A percentile compares a stretch with the other conserved stretches of the same genome.
These are phyloP conservation scores for Adelges cooleyi DNA, from an alignment of 1,140 invertebrate genomes.

Conservation along the genomic window DNA sequence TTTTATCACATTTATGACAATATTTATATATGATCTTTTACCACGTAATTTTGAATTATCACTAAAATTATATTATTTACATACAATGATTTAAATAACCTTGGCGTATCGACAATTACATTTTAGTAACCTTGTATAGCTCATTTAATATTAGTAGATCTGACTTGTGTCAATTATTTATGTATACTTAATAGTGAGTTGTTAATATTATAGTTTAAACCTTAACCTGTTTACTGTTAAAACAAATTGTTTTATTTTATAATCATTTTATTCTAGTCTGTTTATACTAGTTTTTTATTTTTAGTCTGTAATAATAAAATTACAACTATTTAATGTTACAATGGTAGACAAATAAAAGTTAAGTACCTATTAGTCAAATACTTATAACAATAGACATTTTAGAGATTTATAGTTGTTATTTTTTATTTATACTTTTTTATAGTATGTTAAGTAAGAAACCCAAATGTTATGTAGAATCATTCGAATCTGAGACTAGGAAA, in stretches of 20 bases:
- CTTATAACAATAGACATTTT: no score
- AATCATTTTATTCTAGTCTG: background rate
- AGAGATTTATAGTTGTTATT: no score
- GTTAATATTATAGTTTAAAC: slow-evolving; percentile 20
- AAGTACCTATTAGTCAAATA: no score
- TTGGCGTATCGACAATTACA: slow-evolving; percentile 22
- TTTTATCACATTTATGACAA: slow-evolving; percentile 21
- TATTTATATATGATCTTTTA: slow-evolving; percentile 1
- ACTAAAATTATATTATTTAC: background rate
- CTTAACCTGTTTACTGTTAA: slow-evolving; percentile 5
- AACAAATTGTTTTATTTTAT: background rate
- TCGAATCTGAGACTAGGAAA: slow-evolving; percentile 1
- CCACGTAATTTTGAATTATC: background rate
- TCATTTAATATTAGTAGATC: slow-evolving; percentile 22
- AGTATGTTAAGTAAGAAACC: no score
- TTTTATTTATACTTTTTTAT: no score
- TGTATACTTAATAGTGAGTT: slow-evolving; percentile 26
- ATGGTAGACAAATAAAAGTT: no score
- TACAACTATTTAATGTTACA: no score
- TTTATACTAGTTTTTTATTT: slow-evolving; percentile 5
- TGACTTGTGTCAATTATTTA: slow-evolving; percentile 26
- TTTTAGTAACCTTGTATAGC: slow-evolving; percentile 16
- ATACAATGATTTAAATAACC: slow-evolving; percentile 1
- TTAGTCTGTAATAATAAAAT: no score
- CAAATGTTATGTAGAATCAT: no score